A percentile compares a stretch with the other conserved stretches of the same genome.
Conservation (phyloP, 2,797 vertebrate species). For the Siniperca scherzeri region DNA sequence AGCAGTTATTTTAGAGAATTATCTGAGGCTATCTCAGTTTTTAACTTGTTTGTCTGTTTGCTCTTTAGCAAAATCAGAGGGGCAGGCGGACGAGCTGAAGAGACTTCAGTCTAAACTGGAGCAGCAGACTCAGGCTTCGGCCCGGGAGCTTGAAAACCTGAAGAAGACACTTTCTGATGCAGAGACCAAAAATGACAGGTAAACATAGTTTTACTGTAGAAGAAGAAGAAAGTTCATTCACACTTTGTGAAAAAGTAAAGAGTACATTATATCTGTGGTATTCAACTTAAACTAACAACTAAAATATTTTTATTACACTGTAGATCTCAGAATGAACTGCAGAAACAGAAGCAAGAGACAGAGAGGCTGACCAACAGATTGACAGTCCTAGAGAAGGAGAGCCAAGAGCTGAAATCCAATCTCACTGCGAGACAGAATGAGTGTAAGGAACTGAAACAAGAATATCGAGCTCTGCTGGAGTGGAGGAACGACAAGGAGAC, state of each 20-base stretch:
- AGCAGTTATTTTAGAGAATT: not conserved
- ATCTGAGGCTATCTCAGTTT: not conserved
- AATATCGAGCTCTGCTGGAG: conserved; percentile 82
- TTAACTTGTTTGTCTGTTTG: conserved; percentile 10
- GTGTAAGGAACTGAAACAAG: conserved; percentile 82
- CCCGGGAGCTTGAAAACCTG: conserved; percentile 82
- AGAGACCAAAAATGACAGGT: conserved; percentile 86
- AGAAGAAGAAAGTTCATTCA: not conserved
- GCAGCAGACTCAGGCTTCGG: conserved; percentile 81
- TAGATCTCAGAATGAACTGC: conserved; percentile 85
- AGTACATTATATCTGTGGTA: not conserved
- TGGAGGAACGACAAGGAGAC: conserved; percentile 90
- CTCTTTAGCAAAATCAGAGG: conserved; percentile 86
- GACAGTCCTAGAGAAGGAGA: conserved; percentile 81
- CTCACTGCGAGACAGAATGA: conserved; percentile 84
- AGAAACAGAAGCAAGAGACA: conserved; percentile 86
- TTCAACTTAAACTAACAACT: not conserved
- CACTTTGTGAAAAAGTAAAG: not conserved
- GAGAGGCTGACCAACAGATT: conserved; percentile 84
- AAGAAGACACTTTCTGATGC: conserved; percentile 86
- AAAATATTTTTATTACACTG: not conserved
- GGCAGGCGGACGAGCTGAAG: conserved; percentile 86
- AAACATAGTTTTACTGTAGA: not conserved
- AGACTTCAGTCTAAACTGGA: conserved; percentile 87
- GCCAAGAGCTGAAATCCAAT: conserved; percentile 77